Base-by-base conservation (phyloP, 1,140 invertebrate species). In the Vanessa tameamea region DNA sequence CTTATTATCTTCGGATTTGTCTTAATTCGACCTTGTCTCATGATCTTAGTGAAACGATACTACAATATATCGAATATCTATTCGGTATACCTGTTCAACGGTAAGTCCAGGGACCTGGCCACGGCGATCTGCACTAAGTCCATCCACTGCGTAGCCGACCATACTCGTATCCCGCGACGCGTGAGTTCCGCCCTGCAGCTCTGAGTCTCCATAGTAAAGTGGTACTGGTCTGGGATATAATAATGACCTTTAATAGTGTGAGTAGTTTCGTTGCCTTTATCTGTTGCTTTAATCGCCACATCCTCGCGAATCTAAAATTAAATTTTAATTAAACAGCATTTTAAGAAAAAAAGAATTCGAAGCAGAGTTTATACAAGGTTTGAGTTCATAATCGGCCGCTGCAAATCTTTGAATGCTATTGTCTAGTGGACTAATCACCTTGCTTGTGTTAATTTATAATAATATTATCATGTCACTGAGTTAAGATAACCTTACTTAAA, bases 201-300 rank as follows among this genome's bases (percentile, higher is more conserved):
- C 66, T 96, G 95, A 0, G 95, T 93, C 81, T 96, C 96, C 95
- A 96, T 95, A 0, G 94, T 94, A 68, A 94, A 95, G 81, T 95
- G 95, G 78, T 95, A 95, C 78, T 95, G 95, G 3, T 86, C 76
- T 2, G 93, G 93, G 8, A 93, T 74, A 3, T 85, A 75, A 67
- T 94, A 94, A 14, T 72, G 82, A 0, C 95, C 95, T 72, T 92
- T 93, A n/a, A 95, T 86, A 2, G 92, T 89, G 20, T 94, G 89
- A 15, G 85, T 85, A 3, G 86, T 82, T 26, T 94, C 84, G 0
- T 77, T 84, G 20, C 93, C 93, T 70, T 76, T 81, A 12, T 76
- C 77, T 26, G 77, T 82, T 0, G 90, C 77, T 43, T 76, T 80
- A 11, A 84, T 63, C 8, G 72, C 69, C 9, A 77, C 75, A 0